Base-by-base conservation (phyloP, 2,888 invertebrate genomes). In the Hoplodrina ambigua region DNA sequence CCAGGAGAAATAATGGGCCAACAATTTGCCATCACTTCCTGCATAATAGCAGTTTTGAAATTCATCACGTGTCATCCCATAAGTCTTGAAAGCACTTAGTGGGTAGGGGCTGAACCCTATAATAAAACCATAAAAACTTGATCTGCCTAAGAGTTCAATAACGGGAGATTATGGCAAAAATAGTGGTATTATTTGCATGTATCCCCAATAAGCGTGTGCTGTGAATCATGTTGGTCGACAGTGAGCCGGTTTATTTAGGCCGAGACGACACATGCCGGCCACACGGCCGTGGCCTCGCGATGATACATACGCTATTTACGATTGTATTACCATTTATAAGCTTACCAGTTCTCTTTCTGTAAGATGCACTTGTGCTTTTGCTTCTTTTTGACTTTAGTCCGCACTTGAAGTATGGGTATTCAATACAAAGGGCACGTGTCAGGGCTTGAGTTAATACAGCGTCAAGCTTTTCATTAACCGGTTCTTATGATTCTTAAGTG, bases 231-330 rank as follows among this genome's bases (percentile, higher is more conserved):
- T 66, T 79, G 73, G 73, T 55, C 85, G 90, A 86, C 88, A 90
- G 90, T 90, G 90, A 89, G 87, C 86, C 85, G 84, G 86, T 89
- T 88, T 89, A 92, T 92, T 91, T 89, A 86, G 91, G 87, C 85
- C 90, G 83, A 86, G 87, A 86, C 84, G 85, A 81, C 86, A 88
- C 87, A 86, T 81, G 80, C 79, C 62, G 64, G 64, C 69, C 83
- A 71, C 71, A 79, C 80, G 80, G 61, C 84, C 80, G 83, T 81
- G 75, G 64, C 75, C 79, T 74, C 56, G 60, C 68, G 70, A 83
- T 84, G 83, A 85, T 81, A 81, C 80, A 83, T 74, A 60, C 64
- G 76, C 78, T 84, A 83, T 84, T 84, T 84, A 81, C 72, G 83
- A 85, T 78, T 80, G 71, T 72, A 84, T 80, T 85, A 72, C 83